A percentile compares a stretch with the other conserved stretches of the same genome.
phyloP scores from a whole-genome alignment of 1,140 invertebrate species.

The Wiebesia pumilae region DNA sequence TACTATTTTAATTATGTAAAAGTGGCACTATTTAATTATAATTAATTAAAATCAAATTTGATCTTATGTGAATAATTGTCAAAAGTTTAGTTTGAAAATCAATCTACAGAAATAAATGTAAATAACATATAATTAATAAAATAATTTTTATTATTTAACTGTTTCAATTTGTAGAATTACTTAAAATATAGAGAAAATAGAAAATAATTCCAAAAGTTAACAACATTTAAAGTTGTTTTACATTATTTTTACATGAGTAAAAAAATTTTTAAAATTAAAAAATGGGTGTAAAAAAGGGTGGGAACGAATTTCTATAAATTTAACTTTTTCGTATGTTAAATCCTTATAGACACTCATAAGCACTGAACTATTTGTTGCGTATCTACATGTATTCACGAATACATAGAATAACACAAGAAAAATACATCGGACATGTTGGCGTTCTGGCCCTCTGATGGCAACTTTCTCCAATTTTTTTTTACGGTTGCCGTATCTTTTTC shows the following conservation, averaged over 20 bases:
- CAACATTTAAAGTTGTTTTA: no score
- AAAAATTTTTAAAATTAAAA: no score
- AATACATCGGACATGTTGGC: conserved; percentile 18
- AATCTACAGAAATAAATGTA: background rate
- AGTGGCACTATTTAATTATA: no score
- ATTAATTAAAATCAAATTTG: background rate
- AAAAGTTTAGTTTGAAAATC: background rate
- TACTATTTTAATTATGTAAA: no score
- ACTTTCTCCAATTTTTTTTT: conserved; percentile 29
- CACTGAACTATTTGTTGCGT: background rate
- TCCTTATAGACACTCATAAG: no score
- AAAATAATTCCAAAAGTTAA: no score
- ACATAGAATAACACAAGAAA: background rate
- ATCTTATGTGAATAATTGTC: no score
- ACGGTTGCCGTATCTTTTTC: conserved; percentile 26
- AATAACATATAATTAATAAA: conserved; percentile 7
- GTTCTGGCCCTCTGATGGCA: conserved; percentile 37
- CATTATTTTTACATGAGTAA: no score
- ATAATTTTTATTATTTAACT: background rate
- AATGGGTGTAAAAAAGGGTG: no score
- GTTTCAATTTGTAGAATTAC: background rate
- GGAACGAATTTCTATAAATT: background rate
- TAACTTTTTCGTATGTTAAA: background rate
- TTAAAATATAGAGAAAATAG: no score
- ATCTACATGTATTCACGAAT: background rate